Evolutionary conservation across 2,797 vertebrate genomes (phyloP).

Genomic region (Melopsittacus undulatus): DNA sequence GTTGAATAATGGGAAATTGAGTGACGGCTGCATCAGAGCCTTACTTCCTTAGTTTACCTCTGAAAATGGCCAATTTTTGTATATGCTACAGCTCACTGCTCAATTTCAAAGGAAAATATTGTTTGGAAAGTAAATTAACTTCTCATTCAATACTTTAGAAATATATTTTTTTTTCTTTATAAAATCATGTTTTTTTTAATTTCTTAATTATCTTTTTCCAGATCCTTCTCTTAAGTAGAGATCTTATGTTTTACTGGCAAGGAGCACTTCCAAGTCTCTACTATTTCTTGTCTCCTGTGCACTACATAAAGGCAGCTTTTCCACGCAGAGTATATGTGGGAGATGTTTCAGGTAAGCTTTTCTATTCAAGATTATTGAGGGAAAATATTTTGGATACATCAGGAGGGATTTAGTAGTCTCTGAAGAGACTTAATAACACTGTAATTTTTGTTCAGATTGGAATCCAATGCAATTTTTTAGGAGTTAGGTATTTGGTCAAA

Average conservation of each 20-base stretch:
- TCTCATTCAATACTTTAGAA: neutral
- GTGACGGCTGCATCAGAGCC: neutral
- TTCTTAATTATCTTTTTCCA: neutral
- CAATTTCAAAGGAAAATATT: neutral
- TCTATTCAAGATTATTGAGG: neutral
- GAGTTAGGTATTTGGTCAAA: neutral
- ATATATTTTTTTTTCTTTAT: neutral
- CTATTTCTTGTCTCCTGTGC: neutral
- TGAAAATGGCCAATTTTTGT: neutral
- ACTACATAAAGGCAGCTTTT: neutral
- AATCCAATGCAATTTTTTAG: neutral
- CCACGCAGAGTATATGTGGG: neutral
- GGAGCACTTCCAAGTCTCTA: neutral
- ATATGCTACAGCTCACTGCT: neutral
- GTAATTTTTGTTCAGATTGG: conserved; percentile 12
- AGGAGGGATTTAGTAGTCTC: neutral
- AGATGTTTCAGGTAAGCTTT: neutral
- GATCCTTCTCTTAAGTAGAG: neutral
- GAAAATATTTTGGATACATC: neutral
- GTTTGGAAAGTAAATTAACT: neutral
- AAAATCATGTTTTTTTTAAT: neutral
- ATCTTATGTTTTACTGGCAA: neutral
- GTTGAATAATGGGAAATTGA: neutral
- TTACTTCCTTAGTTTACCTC: neutral
- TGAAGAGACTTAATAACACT: neutral